Conservation (phyloP, 2,888 invertebrate genomes). For the Lutraria lutraria region DNA sequence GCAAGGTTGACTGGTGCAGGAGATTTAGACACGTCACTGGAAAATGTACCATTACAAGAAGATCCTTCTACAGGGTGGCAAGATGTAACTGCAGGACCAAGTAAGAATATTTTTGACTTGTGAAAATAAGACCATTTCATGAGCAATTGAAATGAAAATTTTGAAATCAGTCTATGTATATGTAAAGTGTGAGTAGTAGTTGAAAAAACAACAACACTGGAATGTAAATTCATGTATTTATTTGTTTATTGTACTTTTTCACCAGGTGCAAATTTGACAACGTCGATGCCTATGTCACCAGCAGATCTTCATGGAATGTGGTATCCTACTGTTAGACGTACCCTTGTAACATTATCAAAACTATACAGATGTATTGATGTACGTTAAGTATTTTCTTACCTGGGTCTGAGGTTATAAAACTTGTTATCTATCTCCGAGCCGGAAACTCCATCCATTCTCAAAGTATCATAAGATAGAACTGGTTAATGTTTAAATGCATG, state of each 20-base stretch:
- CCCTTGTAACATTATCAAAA: slow-evolving; percentile 97
- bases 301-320: slow-evolving; percentile 99
- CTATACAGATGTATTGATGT: slow-evolving; percentile 94
- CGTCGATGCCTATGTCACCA: slow-evolving; percentile 90
- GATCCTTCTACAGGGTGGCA: slow-evolving; percentile 68
- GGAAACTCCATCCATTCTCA: no score
- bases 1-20: slow-evolving; percentile 86
- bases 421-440: no score
- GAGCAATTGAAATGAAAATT: no score
- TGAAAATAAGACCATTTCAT: not conserved
- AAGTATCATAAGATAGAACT: no score
- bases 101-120: slow-evolving; percentile 5
- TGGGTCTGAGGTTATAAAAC: no score
- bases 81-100: slow-evolving; percentile 52
- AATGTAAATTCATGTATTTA: not conserved
- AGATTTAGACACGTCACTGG: slow-evolving; percentile 54
- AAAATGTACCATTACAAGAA: slow-evolving; percentile 65
- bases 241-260: not conserved
- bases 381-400: not conserved
- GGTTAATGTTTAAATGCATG: no score
- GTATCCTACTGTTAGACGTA: slow-evolving; percentile 98
- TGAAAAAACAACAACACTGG: no score
- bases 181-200: no score
- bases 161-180: no score
- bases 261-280: slow-evolving; percentile 71